phyloP scores from a whole-genome alignment of 2,888 invertebrate species.

The Phytoseiulus persimilis region DNA sequence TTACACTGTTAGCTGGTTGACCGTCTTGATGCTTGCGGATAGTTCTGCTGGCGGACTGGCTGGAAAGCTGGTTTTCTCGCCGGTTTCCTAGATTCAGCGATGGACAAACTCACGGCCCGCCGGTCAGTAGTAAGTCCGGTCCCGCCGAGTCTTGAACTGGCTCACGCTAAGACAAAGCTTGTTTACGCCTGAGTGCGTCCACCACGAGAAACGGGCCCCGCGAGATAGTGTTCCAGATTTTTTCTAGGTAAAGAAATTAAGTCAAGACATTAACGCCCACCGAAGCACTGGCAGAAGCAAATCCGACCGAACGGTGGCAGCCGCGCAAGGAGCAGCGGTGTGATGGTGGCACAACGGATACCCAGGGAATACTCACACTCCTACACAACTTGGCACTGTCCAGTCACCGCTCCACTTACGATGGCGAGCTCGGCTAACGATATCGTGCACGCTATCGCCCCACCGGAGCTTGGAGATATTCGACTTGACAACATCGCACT shows the following conservation, averaged over 20 bases:
- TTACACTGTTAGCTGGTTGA: background rate
- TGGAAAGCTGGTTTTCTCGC: background rate
- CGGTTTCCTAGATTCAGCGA: background rate
- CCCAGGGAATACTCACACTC: background rate
- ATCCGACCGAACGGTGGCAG: background rate
- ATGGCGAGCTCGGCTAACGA: background rate
- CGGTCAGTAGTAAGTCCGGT: background rate
- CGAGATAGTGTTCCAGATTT: slow-evolving; percentile 35
- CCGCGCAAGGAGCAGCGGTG: background rate
- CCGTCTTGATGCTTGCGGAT: background rate
- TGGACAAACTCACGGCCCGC: background rate
- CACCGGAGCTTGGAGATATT: background rate
- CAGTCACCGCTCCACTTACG: background rate
- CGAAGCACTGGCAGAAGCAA: background rate
- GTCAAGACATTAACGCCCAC: slow-evolving; percentile 34
- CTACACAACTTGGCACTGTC: background rate
- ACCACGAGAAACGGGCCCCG: background rate
- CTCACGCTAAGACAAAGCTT: slow-evolving; percentile 5
- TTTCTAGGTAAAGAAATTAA: slow-evolving; percentile 38
- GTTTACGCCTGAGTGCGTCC: background rate
- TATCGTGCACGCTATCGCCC: background rate
- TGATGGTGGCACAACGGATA: background rate
- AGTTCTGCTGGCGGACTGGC: background rate
- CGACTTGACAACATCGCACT: background rate
- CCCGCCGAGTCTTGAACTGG: background rate